Base-by-base conservation (phyloP, 1,140 invertebrate species). In the Drosophila bipectinata region DNA sequence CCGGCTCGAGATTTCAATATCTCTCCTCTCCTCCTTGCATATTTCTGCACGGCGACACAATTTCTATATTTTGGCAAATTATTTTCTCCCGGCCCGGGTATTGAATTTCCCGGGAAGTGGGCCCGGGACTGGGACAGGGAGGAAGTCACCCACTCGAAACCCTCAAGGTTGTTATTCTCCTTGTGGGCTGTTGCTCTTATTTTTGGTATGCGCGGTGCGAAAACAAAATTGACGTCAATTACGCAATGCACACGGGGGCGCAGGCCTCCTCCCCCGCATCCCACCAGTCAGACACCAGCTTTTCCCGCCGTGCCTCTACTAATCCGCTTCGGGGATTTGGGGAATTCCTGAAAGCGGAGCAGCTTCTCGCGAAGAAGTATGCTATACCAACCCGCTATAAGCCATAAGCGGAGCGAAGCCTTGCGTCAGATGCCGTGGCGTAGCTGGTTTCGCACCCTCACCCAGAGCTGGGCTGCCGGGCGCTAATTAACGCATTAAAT, bases 151-250 rank as follows among this genome's bases (percentile, higher is more conserved):
- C 59, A 55, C 44, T 24, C 44, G 10, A 34, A 57, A 14, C 52
- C 67, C 60, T 71, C 51, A 21, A 30, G 44, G 26, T 32, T 48
- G 44, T 56, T 44, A 37, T 61, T 41, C 53, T 28, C 48, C 18
- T 14, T 44, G 21, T 77, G 24, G 44, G 44, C 47, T 67, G 58
- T 53, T 67, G 45, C 47, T 67, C 47, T 67, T 61, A 63, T 44
- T 18, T 68, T 90, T 90, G 79, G 79, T 91, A 91, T 90, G 82
- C 90, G 79, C 89, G 79, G 90, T 90, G 90, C 85, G 90, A 91
- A 91, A 91, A 91, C 85, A 80, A 90, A 91, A 91, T 91, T 91
- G 90, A 90, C 90, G 90, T 82, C 90, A 91, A 91, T 91, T 91
- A 91, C 83, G 83, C 82, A 88, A 88, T 88, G 83, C 83, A 85